Evolutionary conservation across 2,113 vertebrate species (phyloP).

Genomic region (Boulengeromyrus knoepffleri): DNA sequence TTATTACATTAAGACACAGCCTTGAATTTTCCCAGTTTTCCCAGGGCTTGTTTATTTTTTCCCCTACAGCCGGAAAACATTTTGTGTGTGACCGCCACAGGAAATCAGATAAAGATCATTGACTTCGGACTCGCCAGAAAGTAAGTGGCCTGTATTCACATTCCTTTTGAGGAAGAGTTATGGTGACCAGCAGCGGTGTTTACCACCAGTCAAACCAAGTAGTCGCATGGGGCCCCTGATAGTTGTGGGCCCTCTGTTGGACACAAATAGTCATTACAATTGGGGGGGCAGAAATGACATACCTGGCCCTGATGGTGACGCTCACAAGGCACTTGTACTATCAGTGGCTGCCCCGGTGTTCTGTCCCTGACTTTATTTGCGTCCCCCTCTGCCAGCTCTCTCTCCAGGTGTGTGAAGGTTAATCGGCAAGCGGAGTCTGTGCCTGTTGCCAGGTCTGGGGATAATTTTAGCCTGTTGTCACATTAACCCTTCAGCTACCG

Average conservation of each 20-base stretch:
- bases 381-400: not conserved
- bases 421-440: not conserved
- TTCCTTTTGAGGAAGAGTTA: not conserved
- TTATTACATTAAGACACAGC: not conserved
- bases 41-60: not conserved
- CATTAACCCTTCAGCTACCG: not conserved
- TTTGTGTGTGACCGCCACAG: slow-evolving; percentile 70
- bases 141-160: slow-evolving; percentile 49
- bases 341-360: not conserved
- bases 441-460: not conserved
- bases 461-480: slow-evolving; percentile 6
- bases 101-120: slow-evolving; percentile 87
- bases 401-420: slow-evolving; percentile 22
- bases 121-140: slow-evolving; percentile 84
- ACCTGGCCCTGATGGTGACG: not conserved
- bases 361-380: not conserved
- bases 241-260: not conserved
- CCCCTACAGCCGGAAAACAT: slow-evolving; percentile 78
- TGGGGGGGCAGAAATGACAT: not conserved
- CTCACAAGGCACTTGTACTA: not conserved
- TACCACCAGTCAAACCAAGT: not conserved
- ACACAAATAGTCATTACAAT: not conserved
- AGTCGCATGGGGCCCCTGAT: not conserved
- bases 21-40: not conserved
- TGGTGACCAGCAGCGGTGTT: not conserved